Conservation (phyloP, 2,113 vertebrate species). For the Callionymus lyra region DNA sequence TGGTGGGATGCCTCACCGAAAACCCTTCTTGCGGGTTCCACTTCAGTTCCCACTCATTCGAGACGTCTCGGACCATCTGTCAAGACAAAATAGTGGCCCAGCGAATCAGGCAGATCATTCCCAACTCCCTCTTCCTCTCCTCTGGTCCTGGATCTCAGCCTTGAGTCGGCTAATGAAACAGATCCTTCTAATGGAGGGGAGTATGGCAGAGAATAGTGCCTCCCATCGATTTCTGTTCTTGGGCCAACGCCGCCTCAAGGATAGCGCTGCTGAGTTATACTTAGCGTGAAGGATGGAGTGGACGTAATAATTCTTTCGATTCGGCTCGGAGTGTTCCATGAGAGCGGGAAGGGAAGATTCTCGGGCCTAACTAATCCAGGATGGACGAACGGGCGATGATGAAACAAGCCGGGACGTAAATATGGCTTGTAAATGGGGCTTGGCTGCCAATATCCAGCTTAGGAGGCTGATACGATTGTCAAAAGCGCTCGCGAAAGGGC, state of each 20-base stretch:
- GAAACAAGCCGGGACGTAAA: conserved; percentile 22
- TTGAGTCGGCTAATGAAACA: conserved; percentile 21
- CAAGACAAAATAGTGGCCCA: conserved; percentile 25
- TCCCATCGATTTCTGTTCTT: conserved; percentile 39
- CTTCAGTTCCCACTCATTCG: conserved; percentile 27
- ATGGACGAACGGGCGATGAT: conserved; percentile 14
- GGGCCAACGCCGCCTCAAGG: conserved; percentile 40
- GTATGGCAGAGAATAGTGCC: conserved; percentile 42
- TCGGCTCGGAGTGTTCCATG: conserved; percentile 12
- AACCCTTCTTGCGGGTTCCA: conserved; percentile 16
- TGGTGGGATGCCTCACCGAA: conserved; percentile 20
- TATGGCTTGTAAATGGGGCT: conserved; percentile 24
- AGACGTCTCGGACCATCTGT: conserved; percentile 48
- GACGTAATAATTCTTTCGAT: conserved; percentile 17
- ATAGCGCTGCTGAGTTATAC: conserved; percentile 34
- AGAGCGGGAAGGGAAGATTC: background rate
- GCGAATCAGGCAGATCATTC: conserved; percentile 35
- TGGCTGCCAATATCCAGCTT: conserved; percentile 18
- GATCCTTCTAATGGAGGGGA: conserved; percentile 36
- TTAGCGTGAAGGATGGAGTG: conserved; percentile 24
- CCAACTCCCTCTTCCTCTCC: conserved; percentile 30
- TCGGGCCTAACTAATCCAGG: conserved; percentile 25
- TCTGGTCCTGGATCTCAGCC: conserved; percentile 24
- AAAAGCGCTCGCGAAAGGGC: background rate
- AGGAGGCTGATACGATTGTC: conserved; percentile 9